These are phyloP conservation scores for Cossypha niveicapilla DNA, from an alignment of 2,797 vertebrate species.

Conservation along the genomic window DNA sequence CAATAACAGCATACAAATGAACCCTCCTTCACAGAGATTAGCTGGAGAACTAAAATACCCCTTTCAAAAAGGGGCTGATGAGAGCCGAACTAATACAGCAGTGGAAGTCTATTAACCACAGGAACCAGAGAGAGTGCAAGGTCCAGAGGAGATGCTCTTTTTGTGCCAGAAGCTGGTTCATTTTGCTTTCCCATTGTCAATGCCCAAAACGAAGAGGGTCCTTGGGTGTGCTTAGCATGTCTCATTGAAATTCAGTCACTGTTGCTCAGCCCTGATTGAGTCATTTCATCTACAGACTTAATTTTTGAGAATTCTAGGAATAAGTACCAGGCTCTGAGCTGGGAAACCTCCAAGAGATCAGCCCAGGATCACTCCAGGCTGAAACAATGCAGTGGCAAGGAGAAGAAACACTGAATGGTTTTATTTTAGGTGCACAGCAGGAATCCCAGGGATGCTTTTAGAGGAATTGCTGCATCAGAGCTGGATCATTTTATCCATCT, in stretches of 20 bases:
- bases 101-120: accelerated
- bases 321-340: background rate
- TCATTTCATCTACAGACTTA: background rate
- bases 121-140: background rate
- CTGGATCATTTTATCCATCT: background rate
- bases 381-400: background rate
- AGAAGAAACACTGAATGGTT: background rate
- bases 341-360: background rate
- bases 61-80: background rate
- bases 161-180: background rate
- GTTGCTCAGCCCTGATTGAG: background rate
- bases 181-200: background rate
- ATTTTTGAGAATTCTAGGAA: background rate
- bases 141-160: background rate
- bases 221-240: background rate
- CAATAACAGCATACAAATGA: constrained; percentile 35
- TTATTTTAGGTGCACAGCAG: background rate
- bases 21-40: background rate
- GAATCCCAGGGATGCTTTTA: background rate
- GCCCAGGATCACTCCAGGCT: background rate
- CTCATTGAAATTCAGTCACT: background rate
- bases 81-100: background rate
- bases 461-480: background rate
- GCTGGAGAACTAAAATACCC: background rate
- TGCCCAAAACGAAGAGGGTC: background rate